Evolutionary conservation across 2,888 invertebrate genomes (phyloP).

Genomic region (Ceramica pisi): DNA sequence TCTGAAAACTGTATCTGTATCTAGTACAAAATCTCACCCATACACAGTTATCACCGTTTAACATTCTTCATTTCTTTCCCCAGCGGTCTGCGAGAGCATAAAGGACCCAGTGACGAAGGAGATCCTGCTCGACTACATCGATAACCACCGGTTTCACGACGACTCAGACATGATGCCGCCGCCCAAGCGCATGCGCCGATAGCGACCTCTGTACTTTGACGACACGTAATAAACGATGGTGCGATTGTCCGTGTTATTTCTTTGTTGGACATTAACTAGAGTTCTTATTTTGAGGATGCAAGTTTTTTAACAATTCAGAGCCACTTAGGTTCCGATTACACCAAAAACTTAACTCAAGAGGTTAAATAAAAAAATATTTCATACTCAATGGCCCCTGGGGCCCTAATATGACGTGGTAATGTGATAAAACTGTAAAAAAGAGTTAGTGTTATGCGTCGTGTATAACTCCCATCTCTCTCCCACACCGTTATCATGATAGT

Average conservation of each 20-base stretch:
- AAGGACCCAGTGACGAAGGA: constrained; percentile 96
- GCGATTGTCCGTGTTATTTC: constrained; percentile 48
- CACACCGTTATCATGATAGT: no score
- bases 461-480: no score
- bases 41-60: not conserved
- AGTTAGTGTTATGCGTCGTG: no score
- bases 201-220: constrained; percentile 58
- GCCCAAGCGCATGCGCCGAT: constrained; percentile 88
- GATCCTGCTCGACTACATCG: constrained; percentile 94
- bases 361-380: no score
- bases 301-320: not conserved
- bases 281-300: constrained; percentile 1
- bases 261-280: constrained; percentile 16
- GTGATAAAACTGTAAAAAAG: no score
- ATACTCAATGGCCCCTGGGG: no score
- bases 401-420: no score
- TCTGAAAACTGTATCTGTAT: no score
- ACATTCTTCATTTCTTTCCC: constrained; percentile 69
- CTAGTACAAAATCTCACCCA: no score
- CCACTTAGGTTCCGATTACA: no score
- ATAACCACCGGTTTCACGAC: constrained; percentile 92
- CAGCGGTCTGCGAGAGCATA: constrained; percentile 96
- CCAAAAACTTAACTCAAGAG: no score
- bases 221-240: constrained; percentile 43
- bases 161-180: constrained; percentile 94